Conservation (phyloP, 2,888 invertebrate species). For the Parnassius glacialis region DNA sequence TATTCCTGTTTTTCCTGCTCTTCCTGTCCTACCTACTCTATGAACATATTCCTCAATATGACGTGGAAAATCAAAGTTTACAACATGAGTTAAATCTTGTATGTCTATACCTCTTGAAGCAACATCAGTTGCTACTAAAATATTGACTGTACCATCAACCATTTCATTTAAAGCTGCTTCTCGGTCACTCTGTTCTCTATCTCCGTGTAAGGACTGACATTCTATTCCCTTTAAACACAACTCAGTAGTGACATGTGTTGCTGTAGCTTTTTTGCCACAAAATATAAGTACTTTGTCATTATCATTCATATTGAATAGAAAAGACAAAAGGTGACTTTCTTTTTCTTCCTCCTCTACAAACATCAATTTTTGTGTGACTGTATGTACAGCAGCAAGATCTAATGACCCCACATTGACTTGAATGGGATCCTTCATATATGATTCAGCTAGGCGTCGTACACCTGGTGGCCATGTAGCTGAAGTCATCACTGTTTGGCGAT, state of each 20-base stretch:
- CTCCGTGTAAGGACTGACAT: constrained; percentile 93
- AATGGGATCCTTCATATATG: constrained; percentile 94
- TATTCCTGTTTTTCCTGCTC: constrained; percentile 92
- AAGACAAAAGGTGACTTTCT: constrained; percentile 83
- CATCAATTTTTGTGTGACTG: constrained; percentile 89
- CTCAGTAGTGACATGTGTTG: constrained; percentile 91
- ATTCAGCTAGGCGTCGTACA: constrained; percentile 90
- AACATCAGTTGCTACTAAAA: constrained; percentile 96
- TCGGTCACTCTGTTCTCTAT: constrained; percentile 89
- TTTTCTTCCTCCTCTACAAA: constrained; percentile 87
- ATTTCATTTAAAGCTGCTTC: constrained; percentile 93
- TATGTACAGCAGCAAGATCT: constrained; percentile 94
- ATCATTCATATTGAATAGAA: constrained; percentile 84
- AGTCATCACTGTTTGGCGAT: constrained; percentile 97
- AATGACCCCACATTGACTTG: constrained; percentile 94
- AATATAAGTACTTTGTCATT: constrained; percentile 95
- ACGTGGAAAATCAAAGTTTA: constrained; percentile 96
- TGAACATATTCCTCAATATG: constrained; percentile 98
- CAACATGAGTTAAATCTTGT: constrained; percentile 92
- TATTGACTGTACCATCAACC: constrained; percentile 87
- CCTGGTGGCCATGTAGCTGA: constrained; percentile 97
- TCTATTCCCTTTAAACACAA: constrained; percentile 84
- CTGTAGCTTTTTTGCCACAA: constrained; percentile 91
- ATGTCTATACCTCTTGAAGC: constrained; percentile 97
- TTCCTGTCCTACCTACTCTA: constrained; percentile 96